phyloP scores from a whole-genome alignment of 1,140 invertebrate species.

The Luehdorfia chinensis region DNA sequence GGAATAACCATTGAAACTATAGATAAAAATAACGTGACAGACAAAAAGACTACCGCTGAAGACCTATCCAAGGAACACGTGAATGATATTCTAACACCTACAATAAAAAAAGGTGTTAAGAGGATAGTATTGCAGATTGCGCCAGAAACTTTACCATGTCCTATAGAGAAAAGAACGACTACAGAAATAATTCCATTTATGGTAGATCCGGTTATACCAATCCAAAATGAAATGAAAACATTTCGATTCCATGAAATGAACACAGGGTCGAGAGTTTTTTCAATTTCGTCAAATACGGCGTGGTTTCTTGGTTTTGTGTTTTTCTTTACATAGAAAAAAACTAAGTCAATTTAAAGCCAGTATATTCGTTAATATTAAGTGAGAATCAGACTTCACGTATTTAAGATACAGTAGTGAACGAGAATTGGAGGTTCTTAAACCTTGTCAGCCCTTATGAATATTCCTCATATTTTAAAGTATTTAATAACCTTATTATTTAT shows the following conservation, averaged over 20 bases:
- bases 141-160: constrained; percentile 58
- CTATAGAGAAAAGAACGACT: constrained; percentile 47
- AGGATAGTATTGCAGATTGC: constrained; percentile 59
- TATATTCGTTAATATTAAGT: not conserved
- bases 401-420: not conserved
- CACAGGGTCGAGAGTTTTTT: constrained; percentile 26
- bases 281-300: constrained; percentile 41
- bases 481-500: too few relatives aligned
- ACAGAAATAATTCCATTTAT: constrained; percentile 51
- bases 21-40: constrained; percentile 51
- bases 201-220: constrained; percentile 60
- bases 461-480: too few relatives aligned
- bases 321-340: constrained; percentile 53
- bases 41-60: constrained; percentile 36
- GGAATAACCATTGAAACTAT: constrained; percentile 41
- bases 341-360: constrained; percentile 23
- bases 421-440: not conserved
- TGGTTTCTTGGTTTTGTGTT: constrained; percentile 44
- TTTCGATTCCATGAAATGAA: constrained; percentile 60
- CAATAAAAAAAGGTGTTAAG: constrained; percentile 47
- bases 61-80: constrained; percentile 30
- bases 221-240: constrained; percentile 71
- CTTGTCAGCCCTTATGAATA: not conserved
- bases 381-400: constrained; percentile 5
- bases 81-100: constrained; percentile 23